Evolutionary conservation across 2,797 vertebrate genomes (phyloP).

Genomic region (Characodon lateralis): DNA sequence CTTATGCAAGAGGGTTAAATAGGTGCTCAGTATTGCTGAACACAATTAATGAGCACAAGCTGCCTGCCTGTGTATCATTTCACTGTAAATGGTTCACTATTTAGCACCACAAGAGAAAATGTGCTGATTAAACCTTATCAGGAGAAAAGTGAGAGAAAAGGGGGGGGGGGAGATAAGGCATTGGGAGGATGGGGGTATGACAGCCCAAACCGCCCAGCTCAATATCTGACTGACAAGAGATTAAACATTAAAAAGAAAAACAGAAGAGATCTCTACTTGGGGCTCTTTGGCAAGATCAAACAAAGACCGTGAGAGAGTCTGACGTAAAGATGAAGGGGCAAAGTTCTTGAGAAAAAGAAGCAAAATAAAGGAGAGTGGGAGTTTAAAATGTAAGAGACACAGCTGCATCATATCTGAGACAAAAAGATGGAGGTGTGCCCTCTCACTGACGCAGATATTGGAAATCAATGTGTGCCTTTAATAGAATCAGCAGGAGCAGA

Average conservation of each 20-base stretch:
- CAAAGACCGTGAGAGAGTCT: constrained; percentile 34
- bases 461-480: constrained; percentile 67
- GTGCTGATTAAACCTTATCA: constrained; percentile 46
- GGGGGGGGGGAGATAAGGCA: constrained; percentile 42
- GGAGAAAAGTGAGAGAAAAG: constrained; percentile 30
- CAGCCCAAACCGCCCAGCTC: constrained; percentile 27
- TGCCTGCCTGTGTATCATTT: constrained; percentile 21
- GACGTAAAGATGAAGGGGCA: constrained; percentile 1
- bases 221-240: constrained; percentile 45
- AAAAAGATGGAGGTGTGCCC: constrained; percentile 18
- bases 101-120: constrained; percentile 39
- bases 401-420: neutral
- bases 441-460: constrained; percentile 46
- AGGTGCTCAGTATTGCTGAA: neutral
- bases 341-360: constrained; percentile 6
- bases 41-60: constrained; percentile 27
- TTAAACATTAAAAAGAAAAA: constrained; percentile 17
- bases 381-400: constrained; percentile 13
- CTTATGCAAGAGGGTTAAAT: neutral
- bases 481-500: constrained; percentile 62
- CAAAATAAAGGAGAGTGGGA: constrained; percentile 17
- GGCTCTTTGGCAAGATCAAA: constrained; percentile 49
- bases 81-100: constrained; percentile 25
- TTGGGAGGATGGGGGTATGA: constrained; percentile 28
- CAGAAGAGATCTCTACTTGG: constrained; percentile 24